Evolutionary conservation across 2,888 invertebrate genomes (phyloP).

Genomic region (Pemphredon lugubris): DNA sequence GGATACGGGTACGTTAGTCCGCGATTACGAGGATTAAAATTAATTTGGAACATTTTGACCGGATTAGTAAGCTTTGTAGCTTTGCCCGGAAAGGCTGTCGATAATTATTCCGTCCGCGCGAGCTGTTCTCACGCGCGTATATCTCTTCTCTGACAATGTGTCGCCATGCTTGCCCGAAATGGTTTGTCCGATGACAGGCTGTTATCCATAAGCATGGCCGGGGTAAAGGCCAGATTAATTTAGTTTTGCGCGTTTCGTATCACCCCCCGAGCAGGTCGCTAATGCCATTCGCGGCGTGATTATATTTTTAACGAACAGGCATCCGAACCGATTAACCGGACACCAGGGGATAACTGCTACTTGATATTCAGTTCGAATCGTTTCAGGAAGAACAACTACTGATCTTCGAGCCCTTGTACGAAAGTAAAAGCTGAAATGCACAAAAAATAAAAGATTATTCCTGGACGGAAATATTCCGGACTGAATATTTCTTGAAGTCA

Average conservation of each 20-base stretch:
- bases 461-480: too few species aligned
- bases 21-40: too few species aligned
- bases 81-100: constrained; percentile 38
- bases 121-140: constrained; percentile 29
- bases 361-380: constrained; percentile 24
- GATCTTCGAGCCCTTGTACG: too few species aligned
- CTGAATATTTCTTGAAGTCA: too few species aligned
- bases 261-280: constrained; percentile 35
- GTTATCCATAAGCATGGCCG: constrained; percentile 59
- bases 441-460: too few species aligned
- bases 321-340: constrained; percentile 45
- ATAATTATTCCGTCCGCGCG: constrained; percentile 41
- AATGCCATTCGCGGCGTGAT: constrained; percentile 40
- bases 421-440: too few species aligned
- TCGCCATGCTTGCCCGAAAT: constrained; percentile 33
- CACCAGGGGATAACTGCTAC: constrained; percentile 22
- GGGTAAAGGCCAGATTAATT: constrained; percentile 52
- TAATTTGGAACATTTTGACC: constrained; percentile 24
- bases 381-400: background rate
- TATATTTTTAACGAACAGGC: constrained; percentile 55
- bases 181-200: constrained; percentile 51
- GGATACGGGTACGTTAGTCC: too few species aligned
- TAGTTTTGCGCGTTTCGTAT: constrained; percentile 52
- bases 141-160: constrained; percentile 41
- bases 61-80: constrained; percentile 21